Conservation (phyloP, 2,888 invertebrate species). For the Hyposoter didymator region DNA sequence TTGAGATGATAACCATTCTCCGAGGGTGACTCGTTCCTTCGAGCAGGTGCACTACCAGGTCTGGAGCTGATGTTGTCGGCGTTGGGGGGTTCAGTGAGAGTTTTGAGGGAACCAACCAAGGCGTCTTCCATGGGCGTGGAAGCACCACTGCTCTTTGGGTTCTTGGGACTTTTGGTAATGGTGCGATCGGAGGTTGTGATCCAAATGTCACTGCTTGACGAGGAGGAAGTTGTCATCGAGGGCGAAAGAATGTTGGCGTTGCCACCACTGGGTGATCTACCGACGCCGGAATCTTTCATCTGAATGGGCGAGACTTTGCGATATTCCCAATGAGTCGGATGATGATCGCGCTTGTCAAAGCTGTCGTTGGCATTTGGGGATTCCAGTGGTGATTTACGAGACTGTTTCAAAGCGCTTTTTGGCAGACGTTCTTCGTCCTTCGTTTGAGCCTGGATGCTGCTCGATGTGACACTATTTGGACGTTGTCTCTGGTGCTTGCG, state of each 20-base stretch:
- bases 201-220: slow-evolving; percentile 86
- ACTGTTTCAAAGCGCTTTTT: slow-evolving; percentile 76
- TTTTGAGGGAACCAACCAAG: slow-evolving; percentile 77
- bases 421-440: slow-evolving; percentile 78
- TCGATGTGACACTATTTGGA: slow-evolving; percentile 8
- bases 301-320: slow-evolving; percentile 77
- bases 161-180: slow-evolving; percentile 84
- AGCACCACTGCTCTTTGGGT: slow-evolving; percentile 85
- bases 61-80: slow-evolving; percentile 81
- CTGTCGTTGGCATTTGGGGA: slow-evolving; percentile 73
- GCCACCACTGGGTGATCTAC: slow-evolving; percentile 75
- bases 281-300: slow-evolving; percentile 69
- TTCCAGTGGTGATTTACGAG: slow-evolving; percentile 75
- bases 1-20: slow-evolving; percentile 76
- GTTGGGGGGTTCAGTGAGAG: slow-evolving; percentile 77
- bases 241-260: slow-evolving; percentile 75
- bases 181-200: slow-evolving; percentile 85
- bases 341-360: slow-evolving; percentile 71
- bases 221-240: slow-evolving; percentile 85
- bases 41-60: slow-evolving; percentile 86
- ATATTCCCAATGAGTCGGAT: slow-evolving; percentile 69
- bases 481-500: slow-evolving; percentile 70
- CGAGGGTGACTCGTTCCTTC: slow-evolving; percentile 76
- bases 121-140: slow-evolving; percentile 85
- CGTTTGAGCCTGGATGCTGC: slow-evolving; percentile 63